These are phyloP conservation scores for Drosophila orosa DNA, from an alignment of 1,140 invertebrate species.

Conservation along the genomic window DNA sequence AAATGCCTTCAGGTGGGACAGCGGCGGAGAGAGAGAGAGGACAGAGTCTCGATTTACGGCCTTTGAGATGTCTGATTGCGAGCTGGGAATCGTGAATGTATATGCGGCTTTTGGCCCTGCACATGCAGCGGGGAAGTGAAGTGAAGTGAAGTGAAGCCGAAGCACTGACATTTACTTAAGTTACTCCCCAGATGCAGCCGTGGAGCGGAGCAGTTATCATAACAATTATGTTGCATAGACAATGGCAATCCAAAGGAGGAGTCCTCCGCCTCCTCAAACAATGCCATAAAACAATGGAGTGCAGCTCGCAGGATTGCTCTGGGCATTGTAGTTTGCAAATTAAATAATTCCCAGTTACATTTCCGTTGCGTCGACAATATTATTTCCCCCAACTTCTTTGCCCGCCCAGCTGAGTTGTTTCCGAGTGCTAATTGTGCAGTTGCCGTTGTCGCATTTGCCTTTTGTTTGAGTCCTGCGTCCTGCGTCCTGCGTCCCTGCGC, in stretches of 20 bases:
- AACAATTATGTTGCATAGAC: slow-evolving; percentile 78
- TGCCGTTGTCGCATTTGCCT: slow-evolving; percentile 59
- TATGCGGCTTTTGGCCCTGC: slow-evolving; percentile 21
- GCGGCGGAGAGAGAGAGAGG: slow-evolving; percentile 22
- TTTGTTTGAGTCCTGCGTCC: slow-evolving; percentile 64
- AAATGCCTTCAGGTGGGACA: slow-evolving; percentile 63
- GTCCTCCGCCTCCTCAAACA: slow-evolving; percentile 53
- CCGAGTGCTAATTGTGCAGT: slow-evolving; percentile 79
- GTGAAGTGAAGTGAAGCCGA: slow-evolving; percentile 21
- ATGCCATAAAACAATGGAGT: slow-evolving; percentile 69
- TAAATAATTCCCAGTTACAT: slow-evolving; percentile 82
- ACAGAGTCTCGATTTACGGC: slow-evolving; percentile 64
- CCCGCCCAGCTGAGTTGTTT: slow-evolving; percentile 53
- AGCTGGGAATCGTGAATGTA: slow-evolving; percentile 5
- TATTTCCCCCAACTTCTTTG: slow-evolving; percentile 69
- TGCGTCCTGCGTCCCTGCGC: slow-evolving; percentile 13
- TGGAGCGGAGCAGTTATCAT: slow-evolving; percentile 73
- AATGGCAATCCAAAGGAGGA: slow-evolving; percentile 49
- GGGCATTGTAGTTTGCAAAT: slow-evolving; percentile 79
- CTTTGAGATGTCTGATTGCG: slow-evolving; percentile 60
- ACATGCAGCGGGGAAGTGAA: slow-evolving; percentile 20
- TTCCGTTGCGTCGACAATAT: slow-evolving; percentile 80
- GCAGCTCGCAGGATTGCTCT: slow-evolving; percentile 42
- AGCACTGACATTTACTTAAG: slow-evolving; percentile 70
- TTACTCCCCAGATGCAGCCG: slow-evolving; percentile 55